phyloP scores from a whole-genome alignment of 2,113 vertebrate genomes.

The Scolopax mira region DNA sequence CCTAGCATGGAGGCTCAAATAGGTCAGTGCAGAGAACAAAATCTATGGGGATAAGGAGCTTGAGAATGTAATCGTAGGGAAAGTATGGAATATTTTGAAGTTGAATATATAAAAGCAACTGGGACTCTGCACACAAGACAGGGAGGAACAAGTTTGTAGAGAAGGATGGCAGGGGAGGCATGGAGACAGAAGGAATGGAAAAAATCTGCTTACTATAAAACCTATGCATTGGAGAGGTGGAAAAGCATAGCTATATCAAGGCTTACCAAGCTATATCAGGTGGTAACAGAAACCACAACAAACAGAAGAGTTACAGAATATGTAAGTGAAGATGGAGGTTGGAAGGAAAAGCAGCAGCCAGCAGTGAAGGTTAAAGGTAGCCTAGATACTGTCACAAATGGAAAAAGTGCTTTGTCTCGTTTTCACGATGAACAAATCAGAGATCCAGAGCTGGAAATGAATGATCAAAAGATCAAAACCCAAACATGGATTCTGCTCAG shows the following conservation, averaged over 20 bases:
- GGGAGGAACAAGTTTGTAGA: fast-evolving
- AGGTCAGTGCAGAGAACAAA: neutral
- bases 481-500: neutral
- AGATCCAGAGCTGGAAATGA: neutral
- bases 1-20: neutral
- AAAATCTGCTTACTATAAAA: neutral
- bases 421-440: neutral
- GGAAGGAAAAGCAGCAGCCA: neutral
- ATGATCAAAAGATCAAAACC: neutral
- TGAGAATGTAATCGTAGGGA: neutral
- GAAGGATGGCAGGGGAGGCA: neutral
- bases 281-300: neutral
- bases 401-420: neutral
- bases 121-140: neutral
- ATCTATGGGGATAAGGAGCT: fast-evolving
- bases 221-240: neutral
- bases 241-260: neutral
- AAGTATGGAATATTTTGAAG: neutral
- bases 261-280: neutral
- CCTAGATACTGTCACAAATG: neutral
- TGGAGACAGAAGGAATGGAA: neutral
- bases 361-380: neutral
- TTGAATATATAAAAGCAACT: neutral
- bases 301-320: neutral
- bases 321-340: neutral